These are phyloP conservation scores for Cataglyphis rosenhaueri DNA, from an alignment of 2,888 invertebrate genomes.

Conservation along the genomic window DNA sequence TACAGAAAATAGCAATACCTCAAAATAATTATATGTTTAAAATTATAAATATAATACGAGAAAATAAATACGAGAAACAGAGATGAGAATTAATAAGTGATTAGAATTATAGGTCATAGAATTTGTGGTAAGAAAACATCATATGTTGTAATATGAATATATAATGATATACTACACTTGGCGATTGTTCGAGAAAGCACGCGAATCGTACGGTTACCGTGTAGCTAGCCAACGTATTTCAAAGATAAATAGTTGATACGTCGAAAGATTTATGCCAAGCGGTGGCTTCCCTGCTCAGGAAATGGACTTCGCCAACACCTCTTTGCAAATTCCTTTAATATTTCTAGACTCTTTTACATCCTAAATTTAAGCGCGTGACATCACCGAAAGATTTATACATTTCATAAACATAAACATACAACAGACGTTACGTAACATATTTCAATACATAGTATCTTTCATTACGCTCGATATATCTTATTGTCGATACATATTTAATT, in stretches of 20 bases:
- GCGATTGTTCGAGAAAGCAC: slow-evolving; percentile 3
- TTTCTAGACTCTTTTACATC: slow-evolving; percentile 16
- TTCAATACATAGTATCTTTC: not conserved
- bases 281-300: slow-evolving; percentile 24
- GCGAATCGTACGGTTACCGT: slow-evolving; percentile 34
- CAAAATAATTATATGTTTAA: not conserved
- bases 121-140: not conserved
- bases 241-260: slow-evolving; percentile 50
- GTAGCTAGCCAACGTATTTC: slow-evolving; percentile 31
- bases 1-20: not conserved
- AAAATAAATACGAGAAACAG: not conserved
- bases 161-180: slow-evolving; percentile 14
- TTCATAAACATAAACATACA: not conserved
- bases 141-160: not conserved
- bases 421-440: not conserved
- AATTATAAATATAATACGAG: not conserved
- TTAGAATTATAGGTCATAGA: not conserved
- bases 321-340: slow-evolving; percentile 38
- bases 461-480: not conserved
- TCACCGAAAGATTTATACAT: not conserved
- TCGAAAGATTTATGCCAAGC: slow-evolving; percentile 39
- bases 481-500: not conserved
- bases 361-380: slow-evolving; percentile 3
- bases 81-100: not conserved
- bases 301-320: slow-evolving; percentile 34